Evolutionary conservation across 2,888 invertebrate species (phyloP).

Genomic region (Heteromyza rotundicornis): DNA sequence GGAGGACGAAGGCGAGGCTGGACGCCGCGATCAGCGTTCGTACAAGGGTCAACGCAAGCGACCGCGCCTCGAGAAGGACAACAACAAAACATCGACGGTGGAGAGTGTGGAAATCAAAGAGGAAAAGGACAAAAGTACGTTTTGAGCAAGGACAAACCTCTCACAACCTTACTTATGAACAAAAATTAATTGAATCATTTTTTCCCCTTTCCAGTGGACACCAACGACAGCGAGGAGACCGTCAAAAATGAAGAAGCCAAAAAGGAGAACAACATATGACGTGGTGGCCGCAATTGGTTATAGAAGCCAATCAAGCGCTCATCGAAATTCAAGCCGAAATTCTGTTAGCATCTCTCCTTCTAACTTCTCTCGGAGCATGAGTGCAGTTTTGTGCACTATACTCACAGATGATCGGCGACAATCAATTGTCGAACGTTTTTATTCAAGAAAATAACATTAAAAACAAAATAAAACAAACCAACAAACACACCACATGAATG

Average conservation of each 20-base stretch:
- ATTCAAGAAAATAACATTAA: too few relatives aligned
- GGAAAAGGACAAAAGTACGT: constrained; percentile 74
- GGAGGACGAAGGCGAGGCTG: constrained; percentile 83
- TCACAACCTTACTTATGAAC: background rate
- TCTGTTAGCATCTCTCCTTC: constrained; percentile 34
- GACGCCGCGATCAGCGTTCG: constrained; percentile 70
- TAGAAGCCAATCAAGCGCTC: constrained; percentile 60
- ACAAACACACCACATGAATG: too few relatives aligned
- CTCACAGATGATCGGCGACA: too few relatives aligned
- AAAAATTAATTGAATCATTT: background rate
- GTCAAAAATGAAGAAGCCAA: constrained; percentile 43
- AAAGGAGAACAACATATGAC: constrained; percentile 61
- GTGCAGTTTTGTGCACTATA: too few relatives aligned
- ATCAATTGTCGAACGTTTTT: too few relatives aligned
- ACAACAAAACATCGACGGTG: constrained; percentile 33
- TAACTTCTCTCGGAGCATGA: too few relatives aligned
- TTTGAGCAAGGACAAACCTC: background rate
- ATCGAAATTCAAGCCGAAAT: constrained; percentile 55
- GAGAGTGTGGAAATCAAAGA: constrained; percentile 61
- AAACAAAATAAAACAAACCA: too few relatives aligned
- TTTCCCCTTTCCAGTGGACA: constrained; percentile 66
- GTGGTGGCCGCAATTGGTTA: constrained; percentile 59
- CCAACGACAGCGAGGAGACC: constrained; percentile 64
- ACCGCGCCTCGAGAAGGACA: constrained; percentile 74
- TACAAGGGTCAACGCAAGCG: constrained; percentile 72